A percentile compares a stretch with the other conserved stretches of the same genome.
Conservation (phyloP, 2,113 vertebrate genomes). For the Oryzias woworae region DNA sequence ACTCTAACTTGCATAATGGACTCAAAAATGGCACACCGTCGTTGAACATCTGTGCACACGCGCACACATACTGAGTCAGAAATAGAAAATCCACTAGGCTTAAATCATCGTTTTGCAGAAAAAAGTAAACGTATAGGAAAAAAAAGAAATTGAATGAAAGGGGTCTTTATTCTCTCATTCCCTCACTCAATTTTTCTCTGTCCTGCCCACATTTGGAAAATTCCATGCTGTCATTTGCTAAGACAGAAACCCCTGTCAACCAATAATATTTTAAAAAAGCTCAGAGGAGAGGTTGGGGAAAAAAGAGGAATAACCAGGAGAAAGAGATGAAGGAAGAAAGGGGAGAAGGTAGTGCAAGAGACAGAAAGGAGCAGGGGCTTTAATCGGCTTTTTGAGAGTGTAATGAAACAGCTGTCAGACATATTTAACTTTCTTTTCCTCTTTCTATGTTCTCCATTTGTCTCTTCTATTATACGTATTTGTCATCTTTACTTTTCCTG, state of each 20-base stretch:
- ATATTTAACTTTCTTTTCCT: slow-evolving; percentile 65
- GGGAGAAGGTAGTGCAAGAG: slow-evolving; percentile 27
- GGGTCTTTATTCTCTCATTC: slow-evolving; percentile 69
- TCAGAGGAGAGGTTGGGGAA: neutral
- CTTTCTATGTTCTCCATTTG: slow-evolving; percentile 39
- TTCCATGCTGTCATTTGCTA: slow-evolving; percentile 77
- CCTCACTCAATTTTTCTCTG: slow-evolving; percentile 54
- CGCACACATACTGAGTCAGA: slow-evolving; percentile 35
- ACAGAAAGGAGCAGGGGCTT: slow-evolving; percentile 40
- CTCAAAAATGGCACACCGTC: slow-evolving; percentile 21
- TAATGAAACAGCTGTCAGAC: slow-evolving; percentile 79
- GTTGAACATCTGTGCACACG: slow-evolving; percentile 14
- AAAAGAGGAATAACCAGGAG: neutral
- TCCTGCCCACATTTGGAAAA: slow-evolving; percentile 72
- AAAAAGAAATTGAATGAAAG: slow-evolving; percentile 66
- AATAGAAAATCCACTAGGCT: slow-evolving; percentile 74
- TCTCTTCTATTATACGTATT: slow-evolving; percentile 44
- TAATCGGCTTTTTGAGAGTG: slow-evolving; percentile 52
- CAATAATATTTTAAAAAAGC: slow-evolving; percentile 42
- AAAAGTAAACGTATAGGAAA: slow-evolving; percentile 59
- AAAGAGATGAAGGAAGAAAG: slow-evolving; percentile 26
- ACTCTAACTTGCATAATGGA: slow-evolving; percentile 55
- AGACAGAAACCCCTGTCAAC: slow-evolving; percentile 53
- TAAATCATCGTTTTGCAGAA: slow-evolving; percentile 71
- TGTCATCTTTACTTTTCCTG: slow-evolving; percentile 20